These are phyloP conservation scores for Sebastes schlegelii DNA, from an alignment of 2,113 vertebrate genomes.

Conservation along the genomic window DNA sequence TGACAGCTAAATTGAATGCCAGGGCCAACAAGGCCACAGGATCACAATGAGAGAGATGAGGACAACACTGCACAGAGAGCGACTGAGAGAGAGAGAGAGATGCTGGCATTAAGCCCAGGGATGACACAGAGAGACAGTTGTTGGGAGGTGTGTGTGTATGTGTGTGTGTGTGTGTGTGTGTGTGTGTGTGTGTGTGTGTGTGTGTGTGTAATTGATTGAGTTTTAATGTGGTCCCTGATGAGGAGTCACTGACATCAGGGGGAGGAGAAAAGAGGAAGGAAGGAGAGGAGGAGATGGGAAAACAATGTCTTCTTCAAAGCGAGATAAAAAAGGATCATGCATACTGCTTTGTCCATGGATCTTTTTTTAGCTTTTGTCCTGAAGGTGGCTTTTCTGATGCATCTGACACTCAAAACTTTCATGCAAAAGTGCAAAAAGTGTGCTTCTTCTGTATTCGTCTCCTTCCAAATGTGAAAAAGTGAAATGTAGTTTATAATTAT, in stretches of 20 bases:
- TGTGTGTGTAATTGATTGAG: constrained; percentile 77
- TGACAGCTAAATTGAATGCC: constrained; percentile 83
- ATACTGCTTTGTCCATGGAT: constrained; percentile 19
- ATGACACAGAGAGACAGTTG: constrained; percentile 74
- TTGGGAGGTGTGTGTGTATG: constrained; percentile 50
- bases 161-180: constrained; percentile 19
- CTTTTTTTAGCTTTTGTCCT: constrained; percentile 20
- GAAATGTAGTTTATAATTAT: not conserved
- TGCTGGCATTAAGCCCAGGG: constrained; percentile 72
- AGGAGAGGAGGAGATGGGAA: constrained; percentile 41
- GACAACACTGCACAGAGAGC: constrained; percentile 55
- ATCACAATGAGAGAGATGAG: constrained; percentile 79
- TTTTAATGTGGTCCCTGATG: constrained; percentile 81
- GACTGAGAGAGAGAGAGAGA: constrained; percentile 52
- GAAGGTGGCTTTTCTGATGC: not conserved
- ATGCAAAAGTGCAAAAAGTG: not conserved
- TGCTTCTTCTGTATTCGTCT: not conserved
- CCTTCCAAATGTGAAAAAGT: not conserved
- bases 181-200: constrained; percentile 30
- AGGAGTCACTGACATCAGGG: constrained; percentile 71
- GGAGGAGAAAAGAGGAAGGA: constrained; percentile 53
- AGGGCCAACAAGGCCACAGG: constrained; percentile 77
- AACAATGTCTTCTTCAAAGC: constrained; percentile 55
- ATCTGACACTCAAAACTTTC: constrained; percentile 16
- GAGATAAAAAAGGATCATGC: constrained; percentile 48